phyloP scores from a whole-genome alignment of 2,113 vertebrate genomes.

The Pardalotus punctatus region DNA sequence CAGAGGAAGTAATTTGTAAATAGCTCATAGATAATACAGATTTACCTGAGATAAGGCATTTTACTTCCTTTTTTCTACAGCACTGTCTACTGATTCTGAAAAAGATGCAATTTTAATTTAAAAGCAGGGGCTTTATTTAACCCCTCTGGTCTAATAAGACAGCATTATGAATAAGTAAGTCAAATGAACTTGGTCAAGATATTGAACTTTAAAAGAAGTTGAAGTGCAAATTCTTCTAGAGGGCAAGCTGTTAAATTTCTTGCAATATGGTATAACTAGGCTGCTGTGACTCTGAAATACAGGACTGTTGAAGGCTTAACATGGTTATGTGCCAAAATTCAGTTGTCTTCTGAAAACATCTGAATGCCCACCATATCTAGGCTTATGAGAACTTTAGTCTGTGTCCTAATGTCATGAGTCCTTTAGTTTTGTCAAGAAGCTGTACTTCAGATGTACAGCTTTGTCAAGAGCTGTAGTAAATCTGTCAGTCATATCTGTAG shows the following conservation, averaged over 20 bases:
- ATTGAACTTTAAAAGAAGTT: background rate
- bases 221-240: background rate
- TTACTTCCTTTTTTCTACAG: background rate
- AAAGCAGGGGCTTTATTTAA: background rate
- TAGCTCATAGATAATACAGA: background rate
- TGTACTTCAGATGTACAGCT: background rate
- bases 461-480: background rate
- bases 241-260: background rate
- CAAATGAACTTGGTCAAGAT: background rate
- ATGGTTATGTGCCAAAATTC: background rate
- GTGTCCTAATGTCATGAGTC: background rate
- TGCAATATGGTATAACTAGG: background rate
- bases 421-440: background rate
- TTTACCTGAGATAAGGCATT: background rate
- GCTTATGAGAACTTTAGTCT: background rate
- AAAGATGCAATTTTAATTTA: background rate
- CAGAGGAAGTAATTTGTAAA: background rate
- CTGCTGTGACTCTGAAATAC: background rate
- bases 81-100: background rate
- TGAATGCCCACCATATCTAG: background rate
- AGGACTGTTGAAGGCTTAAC: background rate
- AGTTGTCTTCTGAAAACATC: background rate
- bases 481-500: slow-evolving; percentile 4
- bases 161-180: background rate
- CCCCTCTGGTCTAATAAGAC: background rate